Percentiles rank a stretch among this genome's conserved stretches.
Conservation (phyloP, 2,797 vertebrate genomes). For the Orestias chungarensis region DNA sequence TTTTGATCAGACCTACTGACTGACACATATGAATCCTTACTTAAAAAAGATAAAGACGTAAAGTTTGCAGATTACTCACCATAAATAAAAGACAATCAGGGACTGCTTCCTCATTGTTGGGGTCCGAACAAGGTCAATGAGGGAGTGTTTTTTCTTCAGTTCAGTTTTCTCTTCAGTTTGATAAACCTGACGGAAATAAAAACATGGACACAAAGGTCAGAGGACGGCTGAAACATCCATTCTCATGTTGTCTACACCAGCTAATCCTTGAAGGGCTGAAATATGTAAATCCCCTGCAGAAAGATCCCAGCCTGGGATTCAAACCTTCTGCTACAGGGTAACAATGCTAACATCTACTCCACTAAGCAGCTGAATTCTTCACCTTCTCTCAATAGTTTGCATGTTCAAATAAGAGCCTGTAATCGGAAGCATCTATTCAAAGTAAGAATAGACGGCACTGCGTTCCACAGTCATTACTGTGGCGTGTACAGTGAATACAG, state of each 20-base stretch:
- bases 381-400: conserved; percentile 37
- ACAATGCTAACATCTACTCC: too few species aligned
- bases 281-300: too few species aligned
- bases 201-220: background rate
- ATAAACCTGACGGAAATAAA: conserved; percentile 45
- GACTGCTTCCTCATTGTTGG: conserved; percentile 75
- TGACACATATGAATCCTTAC: background rate
- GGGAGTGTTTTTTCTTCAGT: conserved; percentile 51
- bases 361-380: too few species aligned
- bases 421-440: conserved; percentile 38
- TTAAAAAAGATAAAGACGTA: background rate
- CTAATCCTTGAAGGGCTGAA: too few species aligned
- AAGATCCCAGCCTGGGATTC: too few species aligned
- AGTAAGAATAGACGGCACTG: background rate
- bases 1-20: background rate
- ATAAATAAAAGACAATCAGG: conserved; percentile 74
- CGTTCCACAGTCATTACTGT: background rate
- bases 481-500: background rate
- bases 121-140: conserved; percentile 73
- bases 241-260: too few species aligned
- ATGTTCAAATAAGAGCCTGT: conserved; percentile 26
- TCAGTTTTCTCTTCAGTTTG: conserved; percentile 25
- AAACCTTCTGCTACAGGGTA: too few species aligned
- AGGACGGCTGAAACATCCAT: background rate
- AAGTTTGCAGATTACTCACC: conserved; percentile 55